Evolutionary conservation across 2,888 invertebrate genomes (phyloP), one percentile per base, ranked within the genome.

Genomic region (Lasius platythorax): DNA sequence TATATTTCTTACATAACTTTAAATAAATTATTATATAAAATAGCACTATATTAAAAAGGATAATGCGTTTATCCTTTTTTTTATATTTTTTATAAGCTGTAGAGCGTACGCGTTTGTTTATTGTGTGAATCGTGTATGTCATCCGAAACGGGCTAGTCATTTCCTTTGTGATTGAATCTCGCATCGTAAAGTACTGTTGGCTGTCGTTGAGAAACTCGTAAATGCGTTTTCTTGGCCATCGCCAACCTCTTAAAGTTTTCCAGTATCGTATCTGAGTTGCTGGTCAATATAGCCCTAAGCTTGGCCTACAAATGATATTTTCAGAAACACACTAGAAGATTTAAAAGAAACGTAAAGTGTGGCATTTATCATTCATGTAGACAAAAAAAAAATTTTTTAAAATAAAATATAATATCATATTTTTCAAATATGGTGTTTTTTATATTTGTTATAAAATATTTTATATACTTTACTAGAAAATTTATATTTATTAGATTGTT

Each of bases 161-260:
- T 78, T 79, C 43, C 58, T 79, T 79, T 43, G 72, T 58, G 72
- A 79, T 79, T 79, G 73, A 79, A 79, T 79, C 79, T 79, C 33
- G 23, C 43, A 30, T 58, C 43, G 72, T 79, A 72, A 79, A 70
- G 33, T 46, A 58, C 58, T 58, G 72, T 79, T 58, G 72, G 70
- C 56, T 28, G 8, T 70, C 23, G 43, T 43, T 18, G 33, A 79
- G 72, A 58, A 79, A 72, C 79, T 79, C 58, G 79, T 72, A 79
- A 79, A 72, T 79, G 72, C 78, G 56, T 72, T 79, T 79, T 72
- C 18, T 30, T 72, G 63, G 50, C n/a, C 56, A 67, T 58, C 56
- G 33, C 12, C 64, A 66, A 74, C 46, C 74, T 64, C 75, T 64
- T 75, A 66, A 74, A 73, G 61, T 74, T 68, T 50, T 63, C 56